Conservation (phyloP, 2,113 vertebrate genomes). For the Bubalus kerabau region DNA sequence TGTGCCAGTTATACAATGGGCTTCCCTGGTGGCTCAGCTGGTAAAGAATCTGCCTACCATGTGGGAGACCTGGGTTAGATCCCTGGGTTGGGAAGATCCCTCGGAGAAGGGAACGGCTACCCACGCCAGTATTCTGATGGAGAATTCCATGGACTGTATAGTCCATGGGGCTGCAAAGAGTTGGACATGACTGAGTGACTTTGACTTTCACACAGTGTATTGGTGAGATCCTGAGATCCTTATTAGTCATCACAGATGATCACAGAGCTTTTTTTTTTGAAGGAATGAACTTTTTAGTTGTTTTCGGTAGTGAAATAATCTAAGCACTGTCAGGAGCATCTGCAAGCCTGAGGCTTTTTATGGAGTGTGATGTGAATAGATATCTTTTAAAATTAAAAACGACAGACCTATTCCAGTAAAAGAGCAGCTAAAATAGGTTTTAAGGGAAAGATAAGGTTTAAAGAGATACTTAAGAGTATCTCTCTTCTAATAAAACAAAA, state of each 20-base stretch:
- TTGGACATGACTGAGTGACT: neutral
- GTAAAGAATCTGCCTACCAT: neutral
- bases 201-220: neutral
- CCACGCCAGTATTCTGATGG: neutral
- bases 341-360: neutral
- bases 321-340: neutral
- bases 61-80: neutral
- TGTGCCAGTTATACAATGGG: neutral
- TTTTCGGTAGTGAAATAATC: neutral
- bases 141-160: neutral
- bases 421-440: neutral
- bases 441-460: neutral
- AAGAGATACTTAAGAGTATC: neutral
- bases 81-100: neutral
- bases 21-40: neutral
- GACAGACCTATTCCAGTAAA: neutral
- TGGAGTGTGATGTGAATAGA: neutral
- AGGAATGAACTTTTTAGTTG: neutral
- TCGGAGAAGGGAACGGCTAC: neutral
- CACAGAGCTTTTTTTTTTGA: neutral
- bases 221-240: neutral
- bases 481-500: constrained; percentile 13
- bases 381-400: constrained; percentile 17
- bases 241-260: neutral
- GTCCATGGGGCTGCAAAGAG: neutral